A percentile compares a stretch with the other conserved stretches of the same genome.
Conservation (phyloP, 2,888 invertebrate species). For the Eupithecia subumbrata region DNA sequence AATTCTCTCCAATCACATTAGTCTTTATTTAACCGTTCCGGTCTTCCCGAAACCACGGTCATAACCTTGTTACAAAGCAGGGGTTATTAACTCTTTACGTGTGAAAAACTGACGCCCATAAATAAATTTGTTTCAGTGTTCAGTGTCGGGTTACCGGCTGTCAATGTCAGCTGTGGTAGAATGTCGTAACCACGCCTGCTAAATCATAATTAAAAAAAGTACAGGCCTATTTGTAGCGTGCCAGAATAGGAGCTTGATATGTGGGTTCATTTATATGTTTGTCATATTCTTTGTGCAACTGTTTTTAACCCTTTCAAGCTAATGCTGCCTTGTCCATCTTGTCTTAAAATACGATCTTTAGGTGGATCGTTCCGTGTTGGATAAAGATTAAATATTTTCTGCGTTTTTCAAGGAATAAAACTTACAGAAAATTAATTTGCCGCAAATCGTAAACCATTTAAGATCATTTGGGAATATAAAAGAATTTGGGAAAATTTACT, state of each 20-base stretch:
- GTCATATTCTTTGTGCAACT: constrained; percentile 1
- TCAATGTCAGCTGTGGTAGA: constrained; percentile 32
- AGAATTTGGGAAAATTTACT: too few species aligned
- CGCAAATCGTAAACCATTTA: too few species aligned
- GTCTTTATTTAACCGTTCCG: constrained; percentile 17
- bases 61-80: constrained; percentile 36
- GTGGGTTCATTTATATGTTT: not conserved
- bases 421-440: too few species aligned
- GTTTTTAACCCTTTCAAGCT: not conserved
- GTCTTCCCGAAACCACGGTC: constrained; percentile 16
- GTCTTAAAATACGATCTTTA: not conserved
- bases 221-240: constrained; percentile 2
- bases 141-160: constrained; percentile 37
- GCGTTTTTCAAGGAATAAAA: too few species aligned
- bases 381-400: too few species aligned
- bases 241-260: constrained; percentile 7
- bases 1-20: constrained; percentile 20
- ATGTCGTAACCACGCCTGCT: constrained; percentile 29
- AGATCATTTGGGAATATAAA: too few species aligned
- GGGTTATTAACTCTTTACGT: constrained; percentile 41
- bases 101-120: constrained; percentile 36
- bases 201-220: constrained; percentile 25
- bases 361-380: too few species aligned
- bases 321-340: not conserved
- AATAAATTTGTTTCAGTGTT: constrained; percentile 35